Conservation (phyloP, 1,140 invertebrate genomes). For the Polypedilum vanderplanki region DNA sequence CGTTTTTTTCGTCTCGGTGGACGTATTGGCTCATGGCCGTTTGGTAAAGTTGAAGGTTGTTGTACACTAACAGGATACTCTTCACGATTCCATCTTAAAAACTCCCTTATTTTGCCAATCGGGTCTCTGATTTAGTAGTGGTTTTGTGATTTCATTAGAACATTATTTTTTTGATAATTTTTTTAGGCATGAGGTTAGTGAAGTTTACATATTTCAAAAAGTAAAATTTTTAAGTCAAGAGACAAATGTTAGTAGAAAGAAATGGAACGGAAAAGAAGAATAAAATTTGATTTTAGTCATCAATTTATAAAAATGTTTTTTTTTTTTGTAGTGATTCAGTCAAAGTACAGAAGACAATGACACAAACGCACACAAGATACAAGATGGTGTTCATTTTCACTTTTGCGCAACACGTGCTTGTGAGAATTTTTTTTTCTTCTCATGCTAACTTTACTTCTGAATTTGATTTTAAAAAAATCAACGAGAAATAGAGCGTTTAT, state of each 20-base stretch:
- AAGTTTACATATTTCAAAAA: neutral
- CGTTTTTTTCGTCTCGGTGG: neutral
- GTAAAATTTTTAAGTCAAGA: neutral
- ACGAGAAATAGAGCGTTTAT: no score
- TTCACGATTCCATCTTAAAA: neutral
- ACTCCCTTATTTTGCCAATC: conserved; percentile 11
- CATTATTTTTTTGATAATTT: neutral
- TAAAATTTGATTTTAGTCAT: conserved; percentile 19
- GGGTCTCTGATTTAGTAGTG: neutral
- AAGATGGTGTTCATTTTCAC: neutral
- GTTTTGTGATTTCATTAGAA: neutral
- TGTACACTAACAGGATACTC: conserved; percentile 15
- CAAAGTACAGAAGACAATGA: neutral
- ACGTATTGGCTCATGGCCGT: neutral
- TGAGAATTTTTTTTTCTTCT: no score
- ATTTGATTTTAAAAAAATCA: no score
- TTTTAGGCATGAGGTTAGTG: neutral
- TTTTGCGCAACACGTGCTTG: neutral
- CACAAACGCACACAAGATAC: neutral
- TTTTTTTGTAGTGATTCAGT: neutral
- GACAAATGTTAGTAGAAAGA: neutral
- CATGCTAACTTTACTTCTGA: no score
- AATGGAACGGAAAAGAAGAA: conserved; percentile 17
- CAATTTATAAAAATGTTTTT: neutral
- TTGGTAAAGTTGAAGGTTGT: neutral